Conservation (phyloP, 53 echinoderm and acorn worm genomes). For the Stichopus horrens region DNA sequence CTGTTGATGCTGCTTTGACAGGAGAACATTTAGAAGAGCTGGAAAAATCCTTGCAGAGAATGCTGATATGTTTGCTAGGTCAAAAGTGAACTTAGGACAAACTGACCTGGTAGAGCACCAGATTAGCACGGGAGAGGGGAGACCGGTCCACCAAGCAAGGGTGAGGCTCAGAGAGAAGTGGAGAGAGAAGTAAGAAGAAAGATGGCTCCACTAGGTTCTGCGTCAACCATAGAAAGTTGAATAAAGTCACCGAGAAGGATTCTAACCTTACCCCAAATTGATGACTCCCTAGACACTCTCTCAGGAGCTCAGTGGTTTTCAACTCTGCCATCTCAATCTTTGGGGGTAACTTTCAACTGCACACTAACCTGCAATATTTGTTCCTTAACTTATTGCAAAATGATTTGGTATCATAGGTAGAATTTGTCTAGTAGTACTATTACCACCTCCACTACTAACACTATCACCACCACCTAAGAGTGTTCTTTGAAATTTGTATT, state of each 20-base stretch:
- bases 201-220: background rate
- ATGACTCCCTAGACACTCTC: background rate
- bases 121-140: constrained; percentile 29
- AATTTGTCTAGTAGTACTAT: too few relatives aligned
- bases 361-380: too few relatives aligned
- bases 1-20: background rate
- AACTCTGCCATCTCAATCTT: background rate
- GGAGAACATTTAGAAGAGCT: background rate
- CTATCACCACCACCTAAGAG: too few relatives aligned
- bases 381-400: too few relatives aligned
- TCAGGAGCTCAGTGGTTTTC: background rate
- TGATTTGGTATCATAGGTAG: too few relatives aligned
- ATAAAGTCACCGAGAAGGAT: background rate
- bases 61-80: constrained; percentile 6
- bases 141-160: constrained; percentile 45
- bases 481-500: too few relatives aligned
- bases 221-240: background rate
- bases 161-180: background rate
- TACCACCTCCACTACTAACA: too few relatives aligned
- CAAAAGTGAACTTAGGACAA: background rate
- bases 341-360: too few relatives aligned
- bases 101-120: constrained; percentile 16
- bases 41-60: background rate
- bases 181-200: background rate
- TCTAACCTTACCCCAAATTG: background rate